Conservation (phyloP, 2,888 invertebrate species). For the Tipula unca region DNA sequence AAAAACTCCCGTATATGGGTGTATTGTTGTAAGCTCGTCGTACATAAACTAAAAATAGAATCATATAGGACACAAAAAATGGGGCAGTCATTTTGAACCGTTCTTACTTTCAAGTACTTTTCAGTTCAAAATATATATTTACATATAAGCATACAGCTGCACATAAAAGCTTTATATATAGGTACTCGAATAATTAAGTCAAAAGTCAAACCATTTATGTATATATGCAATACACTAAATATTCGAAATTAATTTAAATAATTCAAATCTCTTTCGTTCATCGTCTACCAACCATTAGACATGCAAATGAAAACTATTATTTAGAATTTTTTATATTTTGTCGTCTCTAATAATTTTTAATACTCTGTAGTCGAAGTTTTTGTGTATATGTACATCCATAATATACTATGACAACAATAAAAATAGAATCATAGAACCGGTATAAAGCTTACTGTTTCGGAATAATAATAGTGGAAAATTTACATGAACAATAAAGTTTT, state of each 20-base stretch:
- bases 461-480: slow-evolving; percentile 2
- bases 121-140: too few species aligned
- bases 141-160: neutral
- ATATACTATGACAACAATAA: neutral
- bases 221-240: neutral
- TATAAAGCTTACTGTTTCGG: neutral
- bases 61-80: neutral
- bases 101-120: neutral
- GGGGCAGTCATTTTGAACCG: neutral
- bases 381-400: neutral
- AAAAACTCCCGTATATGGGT: neutral
- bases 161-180: neutral
- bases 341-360: neutral
- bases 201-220: neutral
- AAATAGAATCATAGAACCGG: neutral
- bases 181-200: neutral
- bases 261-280: neutral
- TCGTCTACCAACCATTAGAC: neutral
- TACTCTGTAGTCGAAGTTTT: neutral
- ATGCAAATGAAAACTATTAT: neutral
- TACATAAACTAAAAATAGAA: neutral
- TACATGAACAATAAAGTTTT: neutral
- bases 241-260: neutral
- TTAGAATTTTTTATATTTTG: neutral
- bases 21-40: neutral